Evolutionary conservation across 2,113 vertebrate genomes (phyloP).

Genomic region (Toxotes jaculatrix): DNA sequence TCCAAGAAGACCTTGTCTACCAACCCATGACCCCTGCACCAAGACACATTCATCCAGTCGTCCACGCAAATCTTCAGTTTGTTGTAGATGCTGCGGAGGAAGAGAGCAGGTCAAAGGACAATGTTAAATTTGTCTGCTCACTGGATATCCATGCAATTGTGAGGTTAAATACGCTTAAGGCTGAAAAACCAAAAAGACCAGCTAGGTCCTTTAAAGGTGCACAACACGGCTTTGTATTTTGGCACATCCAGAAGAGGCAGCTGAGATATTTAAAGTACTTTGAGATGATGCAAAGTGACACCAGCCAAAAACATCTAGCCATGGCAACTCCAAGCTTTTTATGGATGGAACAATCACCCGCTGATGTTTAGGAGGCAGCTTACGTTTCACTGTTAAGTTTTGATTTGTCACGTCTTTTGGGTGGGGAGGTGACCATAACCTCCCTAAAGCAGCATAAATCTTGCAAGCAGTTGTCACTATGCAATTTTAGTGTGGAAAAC

Average conservation of each 20-base stretch:
- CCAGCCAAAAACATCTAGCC: conserved; percentile 32
- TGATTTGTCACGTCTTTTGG: conserved; percentile 30
- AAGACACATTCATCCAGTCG: accelerated
- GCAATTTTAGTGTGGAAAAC: conserved; percentile 51
- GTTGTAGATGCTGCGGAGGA: conserved; percentile 72
- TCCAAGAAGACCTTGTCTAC: conserved; percentile 67
- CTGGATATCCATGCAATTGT: neutral
- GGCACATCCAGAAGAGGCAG: neutral
- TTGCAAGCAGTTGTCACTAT: conserved; percentile 14
- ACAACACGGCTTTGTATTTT: neutral
- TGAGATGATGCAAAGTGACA: neutral
- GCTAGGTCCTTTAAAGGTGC: neutral
- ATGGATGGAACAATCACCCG: conserved; percentile 32
- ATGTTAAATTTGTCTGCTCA: neutral
- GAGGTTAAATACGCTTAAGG: neutral
- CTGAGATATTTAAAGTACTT: neutral
- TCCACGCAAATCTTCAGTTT: conserved; percentile 72
- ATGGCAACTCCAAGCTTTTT: conserved; percentile 2
- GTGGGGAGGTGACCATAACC: conserved; percentile 12
- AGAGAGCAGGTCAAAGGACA: conserved; percentile 11
- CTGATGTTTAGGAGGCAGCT: conserved; percentile 32
- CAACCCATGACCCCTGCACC: conserved; percentile 17
- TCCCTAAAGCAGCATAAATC: conserved; percentile 35
- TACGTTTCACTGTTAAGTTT: conserved; percentile 42
- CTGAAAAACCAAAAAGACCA: neutral